These are phyloP conservation scores for Anhinga anhinga DNA, from an alignment of 2,113 vertebrate genomes.

Conservation along the genomic window DNA sequence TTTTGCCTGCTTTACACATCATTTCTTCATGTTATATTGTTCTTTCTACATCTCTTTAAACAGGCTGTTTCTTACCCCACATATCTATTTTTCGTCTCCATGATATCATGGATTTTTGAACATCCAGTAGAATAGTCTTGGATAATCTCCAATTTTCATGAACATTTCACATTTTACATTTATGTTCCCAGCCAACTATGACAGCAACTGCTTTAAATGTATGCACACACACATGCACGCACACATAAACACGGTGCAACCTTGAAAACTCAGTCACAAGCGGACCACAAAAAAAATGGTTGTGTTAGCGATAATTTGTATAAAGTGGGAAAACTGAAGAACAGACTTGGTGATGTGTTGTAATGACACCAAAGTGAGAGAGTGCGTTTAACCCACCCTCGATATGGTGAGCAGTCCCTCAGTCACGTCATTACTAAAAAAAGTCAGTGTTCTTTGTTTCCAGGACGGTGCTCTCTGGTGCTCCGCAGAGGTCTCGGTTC, in stretches of 20 bases:
- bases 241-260: not conserved
- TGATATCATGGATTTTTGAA: not conserved
- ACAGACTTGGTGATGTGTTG: not conserved
- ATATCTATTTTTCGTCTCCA: not conserved
- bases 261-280: not conserved
- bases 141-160: constrained; percentile 7
- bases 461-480: not conserved
- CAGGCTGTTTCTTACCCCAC: not conserved
- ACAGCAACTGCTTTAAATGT: not conserved
- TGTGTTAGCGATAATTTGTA: not conserved
- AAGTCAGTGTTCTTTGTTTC: not conserved
- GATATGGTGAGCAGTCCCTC: not conserved
- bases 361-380: not conserved
- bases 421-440: constrained; percentile 6
- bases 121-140: not conserved
- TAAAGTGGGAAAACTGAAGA: not conserved
- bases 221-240: too few relatives aligned
- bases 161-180: not conserved
- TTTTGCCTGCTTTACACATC: not conserved
- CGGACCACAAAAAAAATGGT: not conserved
- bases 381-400: not conserved
- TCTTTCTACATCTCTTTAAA: not conserved
- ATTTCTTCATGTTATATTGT: not conserved
- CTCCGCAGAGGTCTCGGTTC: not conserved
- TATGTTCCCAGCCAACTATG: not conserved